Conservation (phyloP, 1,140 invertebrate genomes). For the Araneus ventricosus region DNA sequence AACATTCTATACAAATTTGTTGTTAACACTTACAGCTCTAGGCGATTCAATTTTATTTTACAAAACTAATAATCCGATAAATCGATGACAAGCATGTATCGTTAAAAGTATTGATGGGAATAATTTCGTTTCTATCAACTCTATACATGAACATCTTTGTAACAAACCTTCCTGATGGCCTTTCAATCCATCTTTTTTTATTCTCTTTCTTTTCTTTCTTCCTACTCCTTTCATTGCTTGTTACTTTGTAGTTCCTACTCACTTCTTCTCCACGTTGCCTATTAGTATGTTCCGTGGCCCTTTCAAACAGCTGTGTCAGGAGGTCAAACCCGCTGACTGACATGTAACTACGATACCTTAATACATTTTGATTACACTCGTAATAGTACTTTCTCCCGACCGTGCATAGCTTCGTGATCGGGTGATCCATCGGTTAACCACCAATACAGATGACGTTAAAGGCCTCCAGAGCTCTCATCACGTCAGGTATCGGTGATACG, state of each 20-base stretch:
- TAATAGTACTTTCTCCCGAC: background rate
- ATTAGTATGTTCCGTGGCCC: background rate
- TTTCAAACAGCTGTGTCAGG: background rate
- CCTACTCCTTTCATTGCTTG: too few species aligned
- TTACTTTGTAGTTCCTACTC: too few species aligned
- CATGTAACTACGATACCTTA: background rate
- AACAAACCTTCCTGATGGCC: too few species aligned
- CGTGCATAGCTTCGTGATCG: constrained; percentile 35
- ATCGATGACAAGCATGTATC: too few species aligned
- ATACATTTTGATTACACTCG: background rate
- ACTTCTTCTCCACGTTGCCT: background rate
- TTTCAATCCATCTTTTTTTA: background rate
- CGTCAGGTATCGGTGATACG: constrained; percentile 43
- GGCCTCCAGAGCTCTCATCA: constrained; percentile 48
- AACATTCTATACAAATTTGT: too few species aligned
- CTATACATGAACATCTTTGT: too few species aligned
- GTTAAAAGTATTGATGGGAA: too few species aligned
- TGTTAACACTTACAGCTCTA: too few species aligned
- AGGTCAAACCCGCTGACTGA: background rate
- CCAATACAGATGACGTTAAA: constrained; percentile 33
- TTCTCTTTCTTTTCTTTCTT: background rate
- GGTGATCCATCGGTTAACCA: background rate
- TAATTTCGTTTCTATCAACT: too few species aligned
- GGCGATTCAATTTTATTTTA: too few species aligned
- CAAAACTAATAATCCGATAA: too few species aligned